phyloP scores from a whole-genome alignment of 2,113 vertebrate genomes.

The Alectura lathami region DNA sequence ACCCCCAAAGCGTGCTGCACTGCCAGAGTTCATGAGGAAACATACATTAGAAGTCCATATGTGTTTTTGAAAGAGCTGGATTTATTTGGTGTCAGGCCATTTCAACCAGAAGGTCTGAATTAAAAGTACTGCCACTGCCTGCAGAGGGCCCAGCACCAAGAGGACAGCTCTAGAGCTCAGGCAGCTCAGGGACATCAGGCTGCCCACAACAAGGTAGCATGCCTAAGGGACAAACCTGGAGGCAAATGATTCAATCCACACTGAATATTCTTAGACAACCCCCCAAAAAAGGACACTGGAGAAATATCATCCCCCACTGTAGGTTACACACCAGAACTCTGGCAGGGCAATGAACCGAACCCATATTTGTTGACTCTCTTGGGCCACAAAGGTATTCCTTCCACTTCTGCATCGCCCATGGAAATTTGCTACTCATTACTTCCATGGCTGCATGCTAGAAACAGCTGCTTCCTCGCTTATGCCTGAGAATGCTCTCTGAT shows the following conservation, averaged over 20 bases:
- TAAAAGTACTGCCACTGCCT: not conserved
- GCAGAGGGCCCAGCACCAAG: not conserved
- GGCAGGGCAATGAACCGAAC: not conserved
- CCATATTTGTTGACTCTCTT: not conserved
- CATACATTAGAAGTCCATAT: slow-evolving; percentile 4
- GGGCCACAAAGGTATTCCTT: not conserved
- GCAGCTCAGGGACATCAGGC: not conserved
- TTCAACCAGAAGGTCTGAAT: slow-evolving; percentile 38
- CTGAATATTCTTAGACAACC: not conserved
- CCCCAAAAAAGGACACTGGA: not conserved
- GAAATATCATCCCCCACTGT: not conserved
- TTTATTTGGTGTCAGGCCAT: slow-evolving; percentile 28
- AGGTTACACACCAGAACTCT: not conserved
- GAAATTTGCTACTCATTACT: not conserved
- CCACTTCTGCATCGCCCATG: not conserved
- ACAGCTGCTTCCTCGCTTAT: not conserved
- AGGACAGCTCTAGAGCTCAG: not conserved
- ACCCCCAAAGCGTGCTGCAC: not conserved
- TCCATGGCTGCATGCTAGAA: not conserved
- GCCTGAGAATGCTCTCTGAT: not conserved
- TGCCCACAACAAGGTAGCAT: not conserved
- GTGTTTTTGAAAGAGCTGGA: slow-evolving; percentile 23
- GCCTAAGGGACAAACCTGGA: not conserved
- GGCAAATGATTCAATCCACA: not conserved
- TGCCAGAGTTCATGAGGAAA: slow-evolving; percentile 27